Evolutionary conservation across 2,113 vertebrate genomes (phyloP), one percentile per base, ranked within the genome.

Genomic region (Progne subis): DNA sequence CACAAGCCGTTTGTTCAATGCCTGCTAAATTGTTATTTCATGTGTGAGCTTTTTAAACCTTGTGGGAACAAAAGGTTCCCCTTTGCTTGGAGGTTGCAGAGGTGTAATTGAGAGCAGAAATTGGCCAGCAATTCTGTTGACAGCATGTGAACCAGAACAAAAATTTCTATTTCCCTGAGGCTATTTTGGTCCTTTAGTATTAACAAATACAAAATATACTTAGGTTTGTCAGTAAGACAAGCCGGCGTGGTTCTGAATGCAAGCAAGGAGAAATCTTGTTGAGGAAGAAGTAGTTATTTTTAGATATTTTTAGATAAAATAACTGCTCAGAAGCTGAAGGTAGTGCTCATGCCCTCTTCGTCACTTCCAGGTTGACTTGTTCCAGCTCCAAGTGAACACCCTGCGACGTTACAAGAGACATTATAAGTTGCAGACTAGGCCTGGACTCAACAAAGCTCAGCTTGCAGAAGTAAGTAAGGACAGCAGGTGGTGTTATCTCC

Each of bases 301-400:
- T 60, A 76, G 47, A 7, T 82, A 9, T n/a, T 89, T 69, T 61
- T 63, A 70, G 63, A 49, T 63, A 83, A 76, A 49, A 56, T 37
- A 77, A 17, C 63, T 56, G 43, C 34, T 90, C 43, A 68, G 69
- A 92, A 89, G 55, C 44, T 80, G 57, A 75, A 88, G 32, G 65
- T 32, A 67, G 21, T 25, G 13, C 34, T 97, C 31, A 96, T 47
- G 44, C n/a, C 14, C 14, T 91, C 29, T 77, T 71, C 61, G 28
- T 94, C 89, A 21, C 80, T 94, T 96, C 28, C 91, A 99, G 99
- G 99, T 99, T 67, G 99, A 99, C 95, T 98, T 99, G 87, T 99
- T 99, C 98, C 99, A 99, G 98, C 98, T 99, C 89, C 99, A 99
- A 84, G 99, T 99, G 97, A 99, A 99, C 96, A 99, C 99, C 11